Base-by-base conservation (phyloP, 2,113 vertebrate species). In the Gambusia holbrooki region DNA sequence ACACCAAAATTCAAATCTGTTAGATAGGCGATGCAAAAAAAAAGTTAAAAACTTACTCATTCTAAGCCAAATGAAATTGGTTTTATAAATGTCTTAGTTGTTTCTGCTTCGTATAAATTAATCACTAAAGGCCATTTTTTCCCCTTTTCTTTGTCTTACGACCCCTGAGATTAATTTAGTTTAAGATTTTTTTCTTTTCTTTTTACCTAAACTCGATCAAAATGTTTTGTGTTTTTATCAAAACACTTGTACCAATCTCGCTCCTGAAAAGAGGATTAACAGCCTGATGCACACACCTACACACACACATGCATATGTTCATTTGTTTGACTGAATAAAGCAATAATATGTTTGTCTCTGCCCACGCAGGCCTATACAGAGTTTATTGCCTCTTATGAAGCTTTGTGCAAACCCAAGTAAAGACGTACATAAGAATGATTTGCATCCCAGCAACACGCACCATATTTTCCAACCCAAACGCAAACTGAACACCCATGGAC, bases 361-460 rank as follows among this genome's bases (percentile, higher is more conserved):
- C 42, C 35, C 71, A 81, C 61, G 4, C 25, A 51, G 54, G 40
- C 45, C 58, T 73, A 61, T 14, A 66, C 73, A n/a, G 63, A 76
- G 66, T 12, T 54, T 37, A 29, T 15, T 51, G 64, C 58, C 28
- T 32, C 22, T 65, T 60, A 4, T 19, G 66, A 37, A 5, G 62
- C 19, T 69, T 65, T 0, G 25, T 0, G 25, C 42, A 64, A 65
- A 80, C 48, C 33, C 62, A 32, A 9, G 48, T n/a, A 69, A 3
- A 70, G 71, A 80, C 66, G 77, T 75, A 73, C 69, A 80, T 42
- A 54, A n/a, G 62, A 28, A 83, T 73, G 58, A 81, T 86, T 74
- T 62, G 78, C 40, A 1, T 72, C 67, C 10, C 35, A 74, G 72
- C 30, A 67, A 74, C 63, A 61, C 62, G 45, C 15, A 15, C 35